Percentiles rank a stretch among this genome's conserved stretches.
phyloP scores from a whole-genome alignment of 2,888 invertebrate genomes.

The Lamproptera curius region DNA sequence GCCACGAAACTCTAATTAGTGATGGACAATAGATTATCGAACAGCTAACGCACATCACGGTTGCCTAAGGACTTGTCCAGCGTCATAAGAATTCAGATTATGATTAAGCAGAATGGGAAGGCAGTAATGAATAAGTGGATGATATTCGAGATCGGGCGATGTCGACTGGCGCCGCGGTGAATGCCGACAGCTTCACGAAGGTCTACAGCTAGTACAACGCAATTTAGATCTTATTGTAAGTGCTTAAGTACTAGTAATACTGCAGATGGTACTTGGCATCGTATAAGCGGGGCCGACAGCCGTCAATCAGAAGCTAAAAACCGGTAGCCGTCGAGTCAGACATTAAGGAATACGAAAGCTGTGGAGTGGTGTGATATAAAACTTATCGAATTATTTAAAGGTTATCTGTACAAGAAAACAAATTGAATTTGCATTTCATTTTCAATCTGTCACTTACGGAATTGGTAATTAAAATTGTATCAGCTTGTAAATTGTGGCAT shows the following conservation, averaged over 20 bases:
- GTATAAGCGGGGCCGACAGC: slow-evolving; percentile 72
- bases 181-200: slow-evolving; percentile 41
- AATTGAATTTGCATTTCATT: too few species aligned
- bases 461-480: too few species aligned
- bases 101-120: slow-evolving; percentile 70
- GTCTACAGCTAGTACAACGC: slow-evolving; percentile 17
- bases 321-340: slow-evolving; percentile 72
- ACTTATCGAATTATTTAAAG: slow-evolving; percentile 7
- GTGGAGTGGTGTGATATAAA: slow-evolving; percentile 40
- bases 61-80: slow-evolving; percentile 33
- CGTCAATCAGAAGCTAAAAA: slow-evolving; percentile 77
- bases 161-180: slow-evolving; percentile 70
- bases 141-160: slow-evolving; percentile 71
- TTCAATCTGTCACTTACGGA: too few species aligned
- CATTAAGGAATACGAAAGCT: slow-evolving; percentile 66
- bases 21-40: slow-evolving; percentile 33
- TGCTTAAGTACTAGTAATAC: slow-evolving; percentile 25
- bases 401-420: background rate
- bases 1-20: background rate
- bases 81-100: slow-evolving; percentile 54
- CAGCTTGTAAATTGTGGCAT: too few species aligned
- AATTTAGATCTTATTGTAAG: slow-evolving; percentile 33
- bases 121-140: slow-evolving; percentile 73
- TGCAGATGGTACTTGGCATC: slow-evolving; percentile 39
- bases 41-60: slow-evolving; percentile 39